These are phyloP conservation scores for Isoperla grammatica DNA, from an alignment of 2,888 invertebrate species.

Conservation along the genomic window DNA sequence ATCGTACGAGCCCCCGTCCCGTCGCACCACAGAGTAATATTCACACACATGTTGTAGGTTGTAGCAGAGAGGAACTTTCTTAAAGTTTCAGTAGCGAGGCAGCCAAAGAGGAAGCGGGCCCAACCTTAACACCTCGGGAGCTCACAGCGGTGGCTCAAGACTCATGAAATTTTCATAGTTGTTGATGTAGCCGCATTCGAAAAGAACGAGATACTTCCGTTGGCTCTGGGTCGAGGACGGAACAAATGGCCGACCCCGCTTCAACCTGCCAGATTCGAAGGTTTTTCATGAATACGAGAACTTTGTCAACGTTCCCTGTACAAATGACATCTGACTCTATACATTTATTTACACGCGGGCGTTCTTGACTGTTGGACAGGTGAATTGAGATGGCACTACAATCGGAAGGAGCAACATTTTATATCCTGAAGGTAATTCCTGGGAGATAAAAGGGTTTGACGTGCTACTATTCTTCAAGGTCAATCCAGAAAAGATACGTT, in stretches of 20 bases:
- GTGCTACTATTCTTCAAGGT: too few relatives aligned
- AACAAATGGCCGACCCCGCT: neutral
- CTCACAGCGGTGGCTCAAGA: conserved; percentile 6
- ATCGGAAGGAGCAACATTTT: too few relatives aligned
- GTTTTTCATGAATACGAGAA: conserved; percentile 1
- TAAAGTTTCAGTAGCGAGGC: conserved; percentile 20
- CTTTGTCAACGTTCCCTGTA: too few relatives aligned
- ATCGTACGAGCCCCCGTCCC: neutral
- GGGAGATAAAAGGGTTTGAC: too few relatives aligned
- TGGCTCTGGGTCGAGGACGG: neutral
- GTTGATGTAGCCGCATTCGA: conserved; percentile 23
- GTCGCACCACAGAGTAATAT: neutral
- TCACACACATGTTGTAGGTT: neutral
- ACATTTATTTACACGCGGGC: too few relatives aligned
- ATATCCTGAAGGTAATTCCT: too few relatives aligned
- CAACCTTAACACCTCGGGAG: neutral
- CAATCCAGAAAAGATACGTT: too few relatives aligned
- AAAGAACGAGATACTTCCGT: conserved; percentile 13
- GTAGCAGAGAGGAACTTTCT: too few relatives aligned
- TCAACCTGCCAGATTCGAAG: neutral
- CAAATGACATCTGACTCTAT: too few relatives aligned
- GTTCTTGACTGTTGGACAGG: too few relatives aligned
- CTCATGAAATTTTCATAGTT: conserved; percentile 25
- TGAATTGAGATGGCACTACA: too few relatives aligned
- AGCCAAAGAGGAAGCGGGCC: neutral